Evolutionary conservation across 2,888 invertebrate genomes (phyloP), one percentile per base, ranked within the genome.

Genomic region (Tillus elongatus): DNA sequence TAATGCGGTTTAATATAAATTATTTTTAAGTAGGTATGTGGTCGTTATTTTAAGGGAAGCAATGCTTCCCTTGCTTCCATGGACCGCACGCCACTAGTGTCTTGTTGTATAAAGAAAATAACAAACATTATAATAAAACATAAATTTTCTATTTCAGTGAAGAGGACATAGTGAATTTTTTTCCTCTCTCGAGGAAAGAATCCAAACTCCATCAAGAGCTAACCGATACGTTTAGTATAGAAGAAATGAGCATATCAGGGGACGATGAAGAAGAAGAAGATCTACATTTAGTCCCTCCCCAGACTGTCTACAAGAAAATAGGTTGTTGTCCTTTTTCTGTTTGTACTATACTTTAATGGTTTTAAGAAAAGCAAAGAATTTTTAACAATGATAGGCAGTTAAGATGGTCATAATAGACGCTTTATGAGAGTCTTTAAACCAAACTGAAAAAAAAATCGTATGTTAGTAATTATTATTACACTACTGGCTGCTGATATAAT

Each of bases 161-260:
- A 52, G 69, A 70, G 51, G 71, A 70, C 42, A 66, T 71, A 35
- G 66, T 65, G 13, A 68, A 70, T 50, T 70, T 71, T 54, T 72
- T 71, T 51, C 70, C 71, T 4, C 55, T 72, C 30, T 60, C 63
- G 1, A 53, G 63, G 28, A 65, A 64, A 44, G 66, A 66, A 47
- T 57, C 59, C 19, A 52, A 60, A 41, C 54, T 58, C 24, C 70
- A 72, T 41, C 69, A 69, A 46, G 73, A 74, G 53, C 64, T 75
- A 36, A 72, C 73, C n/a, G 72, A 74, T 51, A 75, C 75, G 43
- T 68, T 76, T 48, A 73, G 74, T 44, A 73, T 75, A 58, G 75
- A 75, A 62, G 73, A 75, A 56, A 70, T 75, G 62, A 74, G 74
- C 61, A 67, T 75, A 56, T 74, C 74, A 40, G 73, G 72, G 3